Conservation (phyloP, 2,797 vertebrate genomes). For the Periophthalmus magnuspinnatus region DNA sequence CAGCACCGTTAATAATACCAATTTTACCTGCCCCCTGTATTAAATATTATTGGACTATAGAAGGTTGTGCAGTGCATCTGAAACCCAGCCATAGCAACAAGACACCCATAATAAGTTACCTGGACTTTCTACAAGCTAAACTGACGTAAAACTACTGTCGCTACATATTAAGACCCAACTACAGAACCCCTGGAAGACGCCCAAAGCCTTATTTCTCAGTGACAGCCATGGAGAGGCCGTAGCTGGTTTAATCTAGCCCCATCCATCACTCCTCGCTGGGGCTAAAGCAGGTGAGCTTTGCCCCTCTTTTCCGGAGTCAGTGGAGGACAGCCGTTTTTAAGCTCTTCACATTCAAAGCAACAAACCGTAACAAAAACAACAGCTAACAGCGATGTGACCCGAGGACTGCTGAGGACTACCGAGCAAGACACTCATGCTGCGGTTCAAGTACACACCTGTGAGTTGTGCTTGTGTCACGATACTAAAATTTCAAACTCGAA, state of each 20-base stretch:
- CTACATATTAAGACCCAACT: slow-evolving; percentile 30
- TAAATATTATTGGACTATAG: too few relatives aligned
- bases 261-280: slow-evolving; percentile 52
- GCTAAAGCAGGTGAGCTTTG: slow-evolving; percentile 39
- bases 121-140: too few relatives aligned
- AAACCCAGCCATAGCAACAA: neutral
- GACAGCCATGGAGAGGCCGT: slow-evolving; percentile 24
- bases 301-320: neutral
- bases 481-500: too few relatives aligned
- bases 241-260: slow-evolving; percentile 43
- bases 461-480: too few relatives aligned
- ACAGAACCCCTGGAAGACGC: slow-evolving; percentile 14
- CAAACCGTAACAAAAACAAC: neutral
- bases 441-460: too few relatives aligned
- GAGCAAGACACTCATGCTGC: neutral
- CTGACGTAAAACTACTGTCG: neutral
- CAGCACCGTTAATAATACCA: too few relatives aligned
- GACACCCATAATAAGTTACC: too few relatives aligned
- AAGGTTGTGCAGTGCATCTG: too few relatives aligned
- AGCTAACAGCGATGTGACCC: neutral
- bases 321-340: slow-evolving; percentile 56
- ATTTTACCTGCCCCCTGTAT: too few relatives aligned
- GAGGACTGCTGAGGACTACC: neutral
- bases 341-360: slow-evolving; percentile 44
- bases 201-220: slow-evolving; percentile 37